These are phyloP conservation scores for Pammene aurita DNA, from an alignment of 2,888 invertebrate species.

Conservation along the genomic window DNA sequence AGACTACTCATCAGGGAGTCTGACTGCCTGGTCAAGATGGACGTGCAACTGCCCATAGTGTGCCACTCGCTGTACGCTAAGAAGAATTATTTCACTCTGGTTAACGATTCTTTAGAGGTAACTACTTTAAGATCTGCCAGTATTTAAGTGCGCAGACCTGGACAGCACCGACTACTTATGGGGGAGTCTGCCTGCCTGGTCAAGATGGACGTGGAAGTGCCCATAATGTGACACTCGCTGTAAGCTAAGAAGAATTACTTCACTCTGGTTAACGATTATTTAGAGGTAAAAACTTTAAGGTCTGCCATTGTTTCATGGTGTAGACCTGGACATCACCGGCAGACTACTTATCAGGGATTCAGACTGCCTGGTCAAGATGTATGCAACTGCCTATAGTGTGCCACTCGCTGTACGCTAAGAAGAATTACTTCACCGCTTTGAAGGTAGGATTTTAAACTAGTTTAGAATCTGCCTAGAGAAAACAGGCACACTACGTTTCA, in stretches of 20 bases:
- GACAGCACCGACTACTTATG: conserved; percentile 70
- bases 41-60: conserved; percentile 91
- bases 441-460: conserved; percentile 85
- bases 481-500: too few species aligned
- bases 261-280: conserved; percentile 88
- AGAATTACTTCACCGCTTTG: conserved; percentile 90
- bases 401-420: conserved; percentile 89
- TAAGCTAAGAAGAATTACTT: conserved; percentile 91
- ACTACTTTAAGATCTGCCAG: conserved; percentile 6
- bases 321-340: too few species aligned
- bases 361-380: conserved; percentile 92
- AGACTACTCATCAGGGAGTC: conserved; percentile 91
- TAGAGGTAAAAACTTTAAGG: conserved; percentile 81
- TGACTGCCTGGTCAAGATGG: conserved; percentile 92
- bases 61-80: conserved; percentile 91
- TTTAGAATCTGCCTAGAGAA: too few species aligned
- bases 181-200: conserved; percentile 85
- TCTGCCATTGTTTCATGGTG: too few species aligned
- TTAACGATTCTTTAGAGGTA: conserved; percentile 90
- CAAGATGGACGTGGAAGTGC: conserved; percentile 91
- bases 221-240: conserved; percentile 90
- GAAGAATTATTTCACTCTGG: conserved; percentile 88
- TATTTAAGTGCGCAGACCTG: conserved; percentile 67
- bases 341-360: conserved; percentile 85
- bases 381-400: conserved; percentile 93